A percentile compares a stretch with the other conserved stretches of the same genome.
Conservation (phyloP, 2,888 invertebrate species). For the Lacanobia oleracea region DNA sequence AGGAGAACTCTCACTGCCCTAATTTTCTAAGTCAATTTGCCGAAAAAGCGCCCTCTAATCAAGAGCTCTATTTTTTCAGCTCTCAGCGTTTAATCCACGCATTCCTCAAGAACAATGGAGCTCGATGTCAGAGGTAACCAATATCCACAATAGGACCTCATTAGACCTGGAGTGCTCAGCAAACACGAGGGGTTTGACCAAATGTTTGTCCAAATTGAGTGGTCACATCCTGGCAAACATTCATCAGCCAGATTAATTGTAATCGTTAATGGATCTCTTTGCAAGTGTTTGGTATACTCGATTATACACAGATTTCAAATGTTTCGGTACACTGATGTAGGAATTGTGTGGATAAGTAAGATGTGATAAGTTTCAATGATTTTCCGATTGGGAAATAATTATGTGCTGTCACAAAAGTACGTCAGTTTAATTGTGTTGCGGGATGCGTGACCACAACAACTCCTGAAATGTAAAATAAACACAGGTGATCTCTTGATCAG, state of each 20-base stretch:
- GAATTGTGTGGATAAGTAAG: constrained; percentile 18
- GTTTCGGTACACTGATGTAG: constrained; percentile 45
- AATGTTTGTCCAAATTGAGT: constrained; percentile 83
- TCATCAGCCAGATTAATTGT: constrained; percentile 89
- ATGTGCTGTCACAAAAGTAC: not conserved
- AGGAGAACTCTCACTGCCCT: not conserved
- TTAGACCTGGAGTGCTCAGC: constrained; percentile 84
- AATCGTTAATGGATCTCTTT: constrained; percentile 83
- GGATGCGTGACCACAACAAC: not conserved
- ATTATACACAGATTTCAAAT: constrained; percentile 64
- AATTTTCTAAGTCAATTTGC: constrained; percentile 8
- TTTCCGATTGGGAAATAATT: not conserved
- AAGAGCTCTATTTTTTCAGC: constrained; percentile 45
- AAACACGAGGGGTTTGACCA: constrained; percentile 84
- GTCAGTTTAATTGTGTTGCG: not conserved
- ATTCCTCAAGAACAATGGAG: constrained; percentile 55
- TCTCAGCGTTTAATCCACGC: constrained; percentile 41
- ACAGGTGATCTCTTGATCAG: not conserved
- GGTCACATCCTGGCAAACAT: constrained; percentile 84
- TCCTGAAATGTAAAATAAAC: not conserved
- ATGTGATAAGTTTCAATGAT: not conserved
- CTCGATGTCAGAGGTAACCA: constrained; percentile 66
- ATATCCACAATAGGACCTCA: constrained; percentile 80
- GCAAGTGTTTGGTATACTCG: constrained; percentile 76
- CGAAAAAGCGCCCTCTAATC: constrained; percentile 21